Base-by-base conservation (phyloP, 1,140 invertebrate species). In the Hydropsyche tenuis region DNA sequence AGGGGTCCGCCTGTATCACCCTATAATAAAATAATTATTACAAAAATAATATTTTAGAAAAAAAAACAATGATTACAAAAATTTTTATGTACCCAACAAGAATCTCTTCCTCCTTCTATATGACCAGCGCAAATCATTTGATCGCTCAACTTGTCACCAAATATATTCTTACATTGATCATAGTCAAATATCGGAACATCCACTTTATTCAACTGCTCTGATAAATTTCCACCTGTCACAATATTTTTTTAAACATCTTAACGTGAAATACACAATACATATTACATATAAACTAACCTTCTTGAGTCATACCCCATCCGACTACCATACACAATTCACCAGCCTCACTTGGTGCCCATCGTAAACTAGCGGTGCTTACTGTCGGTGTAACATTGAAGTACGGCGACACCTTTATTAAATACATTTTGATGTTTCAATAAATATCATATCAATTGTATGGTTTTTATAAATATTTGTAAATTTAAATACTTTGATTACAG, bases 1-100 rank as follows among this genome's bases (percentile, higher is more conserved):
- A 88, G 75, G 2, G 88, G 87, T 37, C 88, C 88, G 45, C 89
- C 89, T 11, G 88, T 89, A 79, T 90, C 89, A 72, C 89, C 89
- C 82, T 88, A 76, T 45, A 79, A 79, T 9, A 37, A 4, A 3
- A 37, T 3, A 3, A n/a, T 66, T 60, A 42, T 22, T 18, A n/a
- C 43, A 46, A 73, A 20, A 56, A n/a, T 65, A 43, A 22, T 48
- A 71, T 51, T 45, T 60, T 22, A 45, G 23, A 1, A 56, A 60
- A 56, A 56, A n/a, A 53, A 3, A 68, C 42, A 60, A 48, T 9
- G 5, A 53, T 7, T 18, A 42, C 37, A 70, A 42, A 25, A 23
- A 46, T 18, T 11, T 30, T 53, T 70, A 77, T 68, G 73, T 81
- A 90, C 90, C 82, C 90, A 88, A 77, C 90, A 91, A 0, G 90